Conservation (phyloP, 2,113 vertebrate species). For the Platichthys flesus region DNA sequence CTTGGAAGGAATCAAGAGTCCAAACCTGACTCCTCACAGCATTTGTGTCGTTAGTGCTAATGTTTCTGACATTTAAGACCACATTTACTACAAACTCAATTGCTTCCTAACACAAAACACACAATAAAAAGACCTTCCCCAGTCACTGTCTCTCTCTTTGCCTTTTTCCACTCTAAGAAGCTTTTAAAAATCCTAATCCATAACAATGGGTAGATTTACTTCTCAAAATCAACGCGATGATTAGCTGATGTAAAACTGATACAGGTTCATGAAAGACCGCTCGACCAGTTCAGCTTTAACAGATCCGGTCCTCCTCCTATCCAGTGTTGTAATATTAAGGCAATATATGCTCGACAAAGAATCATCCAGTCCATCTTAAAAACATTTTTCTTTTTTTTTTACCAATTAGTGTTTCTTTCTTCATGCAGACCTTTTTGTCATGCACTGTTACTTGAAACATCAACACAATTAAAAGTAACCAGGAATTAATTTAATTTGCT, state of each 20-base stretch:
- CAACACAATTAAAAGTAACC: constrained; percentile 60
- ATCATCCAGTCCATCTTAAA: constrained; percentile 3
- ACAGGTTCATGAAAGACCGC: background rate
- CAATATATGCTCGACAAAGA: constrained; percentile 4
- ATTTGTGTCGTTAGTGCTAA: background rate
- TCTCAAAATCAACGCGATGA: constrained; percentile 14
- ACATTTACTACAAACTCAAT: background rate
- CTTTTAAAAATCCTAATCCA: background rate
- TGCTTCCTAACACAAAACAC: too few relatives aligned
- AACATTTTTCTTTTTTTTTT: constrained; percentile 1
- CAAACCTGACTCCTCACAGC: background rate
- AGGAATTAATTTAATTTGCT: constrained; percentile 69
- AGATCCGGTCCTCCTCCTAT: background rate
- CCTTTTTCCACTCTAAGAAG: constrained; percentile 13
- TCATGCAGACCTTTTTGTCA: constrained; percentile 48
- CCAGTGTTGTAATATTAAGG: background rate
- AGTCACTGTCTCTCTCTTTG: too few relatives aligned
- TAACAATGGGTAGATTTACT: constrained; percentile 7
- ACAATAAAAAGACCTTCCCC: too few relatives aligned
- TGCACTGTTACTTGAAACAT: constrained; percentile 53
- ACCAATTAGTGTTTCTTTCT: constrained; percentile 51
- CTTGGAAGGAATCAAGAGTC: background rate
- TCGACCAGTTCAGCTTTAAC: background rate
- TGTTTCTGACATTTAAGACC: background rate
- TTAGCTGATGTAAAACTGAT: constrained; percentile 12